Evolutionary conservation across 2,797 vertebrate species (phyloP).

Genomic region (Ctenopoma multispine): DNA sequence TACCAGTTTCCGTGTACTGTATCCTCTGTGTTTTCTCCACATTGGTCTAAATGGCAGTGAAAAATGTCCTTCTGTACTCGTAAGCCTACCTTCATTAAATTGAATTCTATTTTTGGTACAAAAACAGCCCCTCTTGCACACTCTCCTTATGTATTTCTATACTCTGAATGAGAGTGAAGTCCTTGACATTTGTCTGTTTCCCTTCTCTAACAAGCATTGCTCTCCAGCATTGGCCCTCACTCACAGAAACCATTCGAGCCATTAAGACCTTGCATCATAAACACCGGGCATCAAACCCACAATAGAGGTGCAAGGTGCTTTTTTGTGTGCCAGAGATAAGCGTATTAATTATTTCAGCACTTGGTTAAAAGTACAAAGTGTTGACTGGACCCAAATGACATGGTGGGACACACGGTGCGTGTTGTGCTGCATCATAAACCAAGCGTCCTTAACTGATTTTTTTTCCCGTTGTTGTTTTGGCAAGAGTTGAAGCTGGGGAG

Average conservation of each 20-base stretch:
- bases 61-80: constrained; percentile 34
- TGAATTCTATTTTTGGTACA: constrained; percentile 60
- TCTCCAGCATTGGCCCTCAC: constrained; percentile 41
- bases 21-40: constrained; percentile 17
- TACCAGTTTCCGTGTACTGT: constrained; percentile 51
- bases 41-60: constrained; percentile 16
- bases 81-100: constrained; percentile 48
- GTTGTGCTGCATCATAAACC: constrained; percentile 32
- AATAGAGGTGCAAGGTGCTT: constrained; percentile 67
- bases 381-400: constrained; percentile 35
- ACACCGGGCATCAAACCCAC: constrained; percentile 53
- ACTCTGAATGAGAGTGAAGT: constrained; percentile 51
- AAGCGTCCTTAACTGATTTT: constrained; percentile 30
- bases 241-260: constrained; percentile 43
- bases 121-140: constrained; percentile 24
- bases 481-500: constrained; percentile 40
- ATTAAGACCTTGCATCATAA: constrained; percentile 67
- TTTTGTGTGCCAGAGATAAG: constrained; percentile 71
- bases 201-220: constrained; percentile 48
- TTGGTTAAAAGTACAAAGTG: constrained; percentile 49
- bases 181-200: constrained; percentile 73
- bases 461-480: constrained; percentile 1
- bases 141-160: constrained; percentile 28
- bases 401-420: constrained; percentile 19
- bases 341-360: constrained; percentile 64